Evolutionary conservation across 2,888 invertebrate species (phyloP).

Genomic region (Ommatoiulus sabulosus): DNA sequence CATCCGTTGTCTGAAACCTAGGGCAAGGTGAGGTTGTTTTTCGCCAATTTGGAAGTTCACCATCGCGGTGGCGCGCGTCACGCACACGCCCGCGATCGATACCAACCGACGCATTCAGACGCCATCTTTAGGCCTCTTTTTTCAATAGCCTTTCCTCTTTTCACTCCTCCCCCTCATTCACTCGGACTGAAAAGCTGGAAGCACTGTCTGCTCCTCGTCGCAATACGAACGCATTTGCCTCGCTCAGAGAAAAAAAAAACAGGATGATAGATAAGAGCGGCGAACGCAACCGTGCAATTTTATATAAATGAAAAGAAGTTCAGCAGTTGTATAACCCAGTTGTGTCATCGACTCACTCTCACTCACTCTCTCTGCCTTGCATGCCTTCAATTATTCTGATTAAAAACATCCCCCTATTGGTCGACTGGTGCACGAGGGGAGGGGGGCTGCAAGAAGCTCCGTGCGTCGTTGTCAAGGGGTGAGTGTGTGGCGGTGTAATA

Average conservation of each 20-base stretch:
- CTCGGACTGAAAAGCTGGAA: not conserved
- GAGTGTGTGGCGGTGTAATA: no score
- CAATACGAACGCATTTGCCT: not conserved
- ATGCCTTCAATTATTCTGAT: slow-evolving; percentile 34
- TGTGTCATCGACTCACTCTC: slow-evolving; percentile 23
- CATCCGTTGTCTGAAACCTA: no score
- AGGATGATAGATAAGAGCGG: slow-evolving; percentile 19
- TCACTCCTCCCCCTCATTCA: not conserved
- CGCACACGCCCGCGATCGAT: no score
- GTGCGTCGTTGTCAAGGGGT: not conserved
- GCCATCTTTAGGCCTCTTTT: not conserved
- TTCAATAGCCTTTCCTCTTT: no score
- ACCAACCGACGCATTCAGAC: no score
- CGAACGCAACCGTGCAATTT: slow-evolving; percentile 11
- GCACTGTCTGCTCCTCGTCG: not conserved
- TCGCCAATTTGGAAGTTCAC: no score
- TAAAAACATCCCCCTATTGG: slow-evolving; percentile 3
- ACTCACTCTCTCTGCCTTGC: no score
- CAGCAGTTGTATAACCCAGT: slow-evolving; percentile 34
- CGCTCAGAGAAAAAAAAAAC: not conserved
- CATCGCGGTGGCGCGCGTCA: no score
- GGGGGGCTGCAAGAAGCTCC: not conserved
- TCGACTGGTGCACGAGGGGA: not conserved
- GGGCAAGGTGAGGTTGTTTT: no score
- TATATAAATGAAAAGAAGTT: slow-evolving; percentile 9